A percentile compares a stretch with the other conserved stretches of the same genome.
Conservation (phyloP, 2,888 invertebrate species). For the Diarsia brunnea region DNA sequence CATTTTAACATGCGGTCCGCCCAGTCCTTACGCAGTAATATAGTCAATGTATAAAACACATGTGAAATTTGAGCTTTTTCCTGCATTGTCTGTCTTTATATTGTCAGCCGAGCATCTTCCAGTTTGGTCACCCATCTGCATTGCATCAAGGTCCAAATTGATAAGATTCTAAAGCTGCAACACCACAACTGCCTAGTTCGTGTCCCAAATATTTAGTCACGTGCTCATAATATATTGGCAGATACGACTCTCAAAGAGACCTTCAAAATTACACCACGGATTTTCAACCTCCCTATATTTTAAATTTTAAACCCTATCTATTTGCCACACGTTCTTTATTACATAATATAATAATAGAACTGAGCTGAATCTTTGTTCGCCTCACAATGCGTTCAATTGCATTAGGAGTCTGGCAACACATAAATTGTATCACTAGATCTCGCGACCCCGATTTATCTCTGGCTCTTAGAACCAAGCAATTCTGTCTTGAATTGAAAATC, state of each 20-base stretch:
- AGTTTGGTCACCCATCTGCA: not conserved
- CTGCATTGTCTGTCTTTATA: not conserved
- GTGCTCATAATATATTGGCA: not conserved
- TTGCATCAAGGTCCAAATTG: not conserved
- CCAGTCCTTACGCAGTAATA: too few species aligned
- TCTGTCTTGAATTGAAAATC: conserved; percentile 68
- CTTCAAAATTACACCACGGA: not conserved
- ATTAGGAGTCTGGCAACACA: conserved; percentile 73
- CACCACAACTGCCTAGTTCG: not conserved
- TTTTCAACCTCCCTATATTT: conserved; percentile 1
- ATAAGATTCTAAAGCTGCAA: not conserved
- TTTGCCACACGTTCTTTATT: conserved; percentile 31
- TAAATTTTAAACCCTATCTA: conserved; percentile 11
- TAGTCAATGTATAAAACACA: too few species aligned
- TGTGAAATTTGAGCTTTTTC: not conserved
- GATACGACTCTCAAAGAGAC: not conserved
- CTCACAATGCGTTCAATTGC: conserved; percentile 75
- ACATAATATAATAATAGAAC: conserved; percentile 55
- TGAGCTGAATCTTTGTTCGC: conserved; percentile 59
- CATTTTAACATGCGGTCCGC: too few species aligned
- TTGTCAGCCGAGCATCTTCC: not conserved
- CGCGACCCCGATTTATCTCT: conserved; percentile 69
- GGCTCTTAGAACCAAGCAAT: conserved; percentile 60
- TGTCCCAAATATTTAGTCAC: not conserved
- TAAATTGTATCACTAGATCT: conserved; percentile 77